Conservation (phyloP, 2,113 vertebrate species). For the Astur gentilis region DNA sequence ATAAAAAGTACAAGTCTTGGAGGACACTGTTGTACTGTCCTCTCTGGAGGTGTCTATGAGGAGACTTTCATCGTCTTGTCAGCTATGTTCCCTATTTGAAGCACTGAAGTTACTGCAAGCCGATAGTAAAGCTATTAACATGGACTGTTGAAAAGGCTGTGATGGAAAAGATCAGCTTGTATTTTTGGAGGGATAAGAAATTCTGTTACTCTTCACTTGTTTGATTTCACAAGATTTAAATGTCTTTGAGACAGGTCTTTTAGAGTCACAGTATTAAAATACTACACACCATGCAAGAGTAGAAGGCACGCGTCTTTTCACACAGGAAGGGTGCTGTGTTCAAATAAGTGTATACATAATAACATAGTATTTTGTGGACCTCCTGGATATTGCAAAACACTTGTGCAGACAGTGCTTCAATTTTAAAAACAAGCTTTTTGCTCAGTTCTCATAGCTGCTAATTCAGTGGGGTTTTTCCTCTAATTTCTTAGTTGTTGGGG, state of each 20-base stretch:
- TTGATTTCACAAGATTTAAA: background rate
- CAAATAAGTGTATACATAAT: background rate
- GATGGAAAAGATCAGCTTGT: background rate
- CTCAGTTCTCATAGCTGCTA: background rate
- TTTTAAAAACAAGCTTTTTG: background rate
- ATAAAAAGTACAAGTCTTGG: rapidly evolving
- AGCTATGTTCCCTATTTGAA: background rate
- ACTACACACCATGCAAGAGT: background rate
- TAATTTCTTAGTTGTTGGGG: background rate
- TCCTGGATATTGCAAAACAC: background rate
- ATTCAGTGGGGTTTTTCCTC: background rate
- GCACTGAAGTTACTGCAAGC: background rate
- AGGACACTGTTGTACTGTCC: rapidly evolving
- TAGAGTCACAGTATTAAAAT: background rate
- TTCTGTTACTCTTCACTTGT: background rate
- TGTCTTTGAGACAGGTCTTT: background rate
- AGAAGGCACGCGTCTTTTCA: background rate
- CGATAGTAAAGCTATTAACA: conserved; percentile 73
- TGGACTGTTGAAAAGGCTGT: conserved; percentile 63
- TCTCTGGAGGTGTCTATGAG: background rate
- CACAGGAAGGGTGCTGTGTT: background rate
- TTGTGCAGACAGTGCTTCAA: background rate
- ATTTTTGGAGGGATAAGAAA: background rate
- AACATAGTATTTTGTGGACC: background rate
- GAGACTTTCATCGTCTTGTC: background rate